Percentiles rank a stretch among this genome's conserved stretches.
Conservation (phyloP, 1,140 invertebrate genomes). For the Dendrolimus punctatus region DNA sequence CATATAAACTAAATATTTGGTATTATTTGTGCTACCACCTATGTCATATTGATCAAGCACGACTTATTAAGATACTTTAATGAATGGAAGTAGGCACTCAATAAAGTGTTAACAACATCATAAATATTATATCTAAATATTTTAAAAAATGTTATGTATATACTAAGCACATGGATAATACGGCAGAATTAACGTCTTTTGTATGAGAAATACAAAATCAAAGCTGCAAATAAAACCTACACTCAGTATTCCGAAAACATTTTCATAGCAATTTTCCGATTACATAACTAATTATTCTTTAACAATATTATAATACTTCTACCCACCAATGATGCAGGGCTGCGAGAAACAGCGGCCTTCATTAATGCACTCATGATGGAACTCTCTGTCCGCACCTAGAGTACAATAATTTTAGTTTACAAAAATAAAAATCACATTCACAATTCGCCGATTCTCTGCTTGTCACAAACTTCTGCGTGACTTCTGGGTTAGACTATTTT, state of each 20-base stretch:
- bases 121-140: no score
- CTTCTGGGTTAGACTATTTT: neutral
- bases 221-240: no score
- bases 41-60: no score
- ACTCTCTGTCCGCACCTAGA: constrained; percentile 67
- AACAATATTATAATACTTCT: constrained; percentile 17
- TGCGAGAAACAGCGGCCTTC: constrained; percentile 54
- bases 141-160: no score
- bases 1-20: no score
- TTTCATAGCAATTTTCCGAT: constrained; percentile 26
- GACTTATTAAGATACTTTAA: no score
- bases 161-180: no score
- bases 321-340: constrained; percentile 55
- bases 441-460: constrained; percentile 13
- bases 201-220: no score
- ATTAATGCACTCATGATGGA: constrained; percentile 70
- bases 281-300: constrained; percentile 57
- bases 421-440: constrained; percentile 37
- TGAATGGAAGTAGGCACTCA: no score
- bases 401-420: constrained; percentile 40
- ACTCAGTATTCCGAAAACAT: constrained; percentile 28
- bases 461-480: constrained; percentile 1
- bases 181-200: no score
- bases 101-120: no score
- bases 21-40: no score